These are phyloP conservation scores for Lanistes nyassanus DNA, from an alignment of 1,140 invertebrate species.

Conservation along the genomic window DNA sequence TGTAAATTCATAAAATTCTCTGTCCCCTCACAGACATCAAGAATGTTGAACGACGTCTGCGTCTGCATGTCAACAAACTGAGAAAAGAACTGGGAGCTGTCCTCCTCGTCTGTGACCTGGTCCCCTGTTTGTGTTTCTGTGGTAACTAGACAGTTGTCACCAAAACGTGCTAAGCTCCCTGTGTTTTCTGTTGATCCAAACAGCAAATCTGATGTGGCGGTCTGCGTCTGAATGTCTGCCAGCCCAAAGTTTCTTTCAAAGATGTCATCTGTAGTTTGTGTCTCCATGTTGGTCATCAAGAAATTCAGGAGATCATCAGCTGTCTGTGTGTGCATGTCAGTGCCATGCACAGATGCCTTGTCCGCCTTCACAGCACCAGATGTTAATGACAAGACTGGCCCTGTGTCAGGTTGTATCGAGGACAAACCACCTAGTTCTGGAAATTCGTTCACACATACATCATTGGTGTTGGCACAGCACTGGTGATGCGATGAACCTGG, in stretches of 20 bases:
- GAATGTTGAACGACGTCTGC: slow-evolving; percentile 19
- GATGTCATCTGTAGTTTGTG: slow-evolving; percentile 27
- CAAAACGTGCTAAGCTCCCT: neutral
- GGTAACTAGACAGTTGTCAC: slow-evolving; percentile 1
- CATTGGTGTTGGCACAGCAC: too few species aligned
- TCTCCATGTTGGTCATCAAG: slow-evolving; percentile 35
- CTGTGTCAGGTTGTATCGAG: too few species aligned
- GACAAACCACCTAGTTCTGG: too few species aligned
- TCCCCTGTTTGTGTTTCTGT: slow-evolving; percentile 24
- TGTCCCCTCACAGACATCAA: neutral
- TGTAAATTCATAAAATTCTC: too few species aligned
- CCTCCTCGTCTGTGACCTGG: neutral
- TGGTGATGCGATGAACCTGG: too few species aligned
- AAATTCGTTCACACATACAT: too few species aligned
- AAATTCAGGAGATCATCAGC: slow-evolving; percentile 28
- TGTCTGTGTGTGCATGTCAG: slow-evolving; percentile 31
- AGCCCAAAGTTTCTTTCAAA: neutral
- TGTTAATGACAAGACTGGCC: too few species aligned
- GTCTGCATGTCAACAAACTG: slow-evolving; percentile 27
- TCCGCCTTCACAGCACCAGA: neutral
- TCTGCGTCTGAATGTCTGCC: slow-evolving; percentile 31
- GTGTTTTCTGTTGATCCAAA: neutral
- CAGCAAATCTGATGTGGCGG: neutral
- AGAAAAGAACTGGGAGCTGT: slow-evolving; percentile 13
- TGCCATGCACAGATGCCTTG: neutral